Percentiles rank a stretch among this genome's conserved stretches.
Conservation (phyloP, 1,140 invertebrate species). For the Ceratosolen fusciceps region DNA sequence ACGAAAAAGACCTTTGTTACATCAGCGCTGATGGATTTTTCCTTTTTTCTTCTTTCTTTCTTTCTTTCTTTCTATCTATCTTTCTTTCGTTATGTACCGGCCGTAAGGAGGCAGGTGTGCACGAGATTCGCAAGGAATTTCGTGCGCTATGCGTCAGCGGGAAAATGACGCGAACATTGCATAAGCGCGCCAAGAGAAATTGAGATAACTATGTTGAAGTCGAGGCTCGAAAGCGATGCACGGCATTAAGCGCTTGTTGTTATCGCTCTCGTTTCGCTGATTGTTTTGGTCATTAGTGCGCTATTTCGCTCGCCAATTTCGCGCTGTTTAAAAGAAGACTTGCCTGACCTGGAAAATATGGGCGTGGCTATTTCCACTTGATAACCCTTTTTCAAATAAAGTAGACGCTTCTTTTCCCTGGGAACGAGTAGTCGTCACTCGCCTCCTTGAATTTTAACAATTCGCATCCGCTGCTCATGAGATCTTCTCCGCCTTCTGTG, state of each 20-base stretch:
- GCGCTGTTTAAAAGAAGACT: neutral
- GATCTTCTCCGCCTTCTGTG: too few relatives aligned
- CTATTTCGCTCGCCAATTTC: neutral
- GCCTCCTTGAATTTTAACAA: too few relatives aligned
- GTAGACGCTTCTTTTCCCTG: too few relatives aligned
- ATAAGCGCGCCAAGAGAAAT: constrained; percentile 30
- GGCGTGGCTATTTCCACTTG: too few relatives aligned
- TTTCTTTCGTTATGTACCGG: neutral
- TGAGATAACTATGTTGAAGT: constrained; percentile 15
- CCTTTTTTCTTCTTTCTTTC: neutral
- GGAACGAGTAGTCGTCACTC: too few relatives aligned
- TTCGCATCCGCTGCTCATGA: too few relatives aligned
- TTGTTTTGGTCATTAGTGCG: constrained; percentile 32
- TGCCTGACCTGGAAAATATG: too few relatives aligned
- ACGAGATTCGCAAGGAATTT: neutral
- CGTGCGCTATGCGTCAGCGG: neutral
- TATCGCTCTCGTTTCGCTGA: constrained; percentile 28
- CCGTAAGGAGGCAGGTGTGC: neutral
- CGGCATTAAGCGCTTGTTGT: neutral
- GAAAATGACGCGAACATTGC: constrained; percentile 8
- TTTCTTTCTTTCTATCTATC: too few relatives aligned
- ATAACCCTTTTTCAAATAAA: too few relatives aligned
- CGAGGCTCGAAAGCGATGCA: constrained; percentile 26
- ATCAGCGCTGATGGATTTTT: constrained; percentile 12
- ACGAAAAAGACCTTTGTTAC: neutral